Conservation (phyloP, 2,888 invertebrate species). For the Phasia obesa region DNA sequence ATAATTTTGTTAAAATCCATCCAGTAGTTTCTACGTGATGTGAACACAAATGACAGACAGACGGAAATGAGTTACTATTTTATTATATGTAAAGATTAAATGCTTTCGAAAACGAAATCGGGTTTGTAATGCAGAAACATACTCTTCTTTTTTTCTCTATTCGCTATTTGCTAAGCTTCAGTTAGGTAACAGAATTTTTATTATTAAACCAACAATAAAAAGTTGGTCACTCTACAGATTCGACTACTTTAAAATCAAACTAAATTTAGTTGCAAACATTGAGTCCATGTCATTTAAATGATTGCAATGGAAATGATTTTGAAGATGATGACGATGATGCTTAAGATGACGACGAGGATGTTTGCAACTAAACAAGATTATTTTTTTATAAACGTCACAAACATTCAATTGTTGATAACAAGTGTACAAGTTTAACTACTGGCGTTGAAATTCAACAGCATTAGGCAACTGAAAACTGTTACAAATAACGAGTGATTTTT, state of each 20-base stretch:
- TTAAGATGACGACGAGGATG: conserved; percentile 5
- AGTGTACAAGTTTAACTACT: conserved; percentile 58
- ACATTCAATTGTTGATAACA: conserved; percentile 48
- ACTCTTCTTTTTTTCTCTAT: no score
- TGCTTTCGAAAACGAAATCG: no score
- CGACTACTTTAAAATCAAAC: conserved; percentile 55
- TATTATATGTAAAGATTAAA: no score
- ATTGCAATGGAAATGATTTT: conserved; percentile 25
- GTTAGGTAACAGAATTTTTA: no score
- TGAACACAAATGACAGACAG: no score
- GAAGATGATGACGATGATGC: conserved; percentile 5
- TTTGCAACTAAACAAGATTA: conserved; percentile 53
- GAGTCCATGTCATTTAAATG: conserved; percentile 22
- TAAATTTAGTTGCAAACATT: conserved; percentile 50
- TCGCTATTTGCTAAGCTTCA: no score
- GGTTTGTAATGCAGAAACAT: no score
- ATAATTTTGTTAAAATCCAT: no score
- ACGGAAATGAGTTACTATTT: no score
- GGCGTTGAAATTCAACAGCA: conserved; percentile 51
- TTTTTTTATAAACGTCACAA: not conserved
- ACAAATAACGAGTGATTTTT: no score
- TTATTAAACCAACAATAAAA: no score
- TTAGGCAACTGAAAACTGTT: conserved; percentile 16
- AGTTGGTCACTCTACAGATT: conserved; percentile 3
- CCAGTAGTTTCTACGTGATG: no score